Evolutionary conservation across 1,140 invertebrate genomes (phyloP), one percentile per base, ranked within the genome.

Genomic region (Trichonephila inaurata): DNA sequence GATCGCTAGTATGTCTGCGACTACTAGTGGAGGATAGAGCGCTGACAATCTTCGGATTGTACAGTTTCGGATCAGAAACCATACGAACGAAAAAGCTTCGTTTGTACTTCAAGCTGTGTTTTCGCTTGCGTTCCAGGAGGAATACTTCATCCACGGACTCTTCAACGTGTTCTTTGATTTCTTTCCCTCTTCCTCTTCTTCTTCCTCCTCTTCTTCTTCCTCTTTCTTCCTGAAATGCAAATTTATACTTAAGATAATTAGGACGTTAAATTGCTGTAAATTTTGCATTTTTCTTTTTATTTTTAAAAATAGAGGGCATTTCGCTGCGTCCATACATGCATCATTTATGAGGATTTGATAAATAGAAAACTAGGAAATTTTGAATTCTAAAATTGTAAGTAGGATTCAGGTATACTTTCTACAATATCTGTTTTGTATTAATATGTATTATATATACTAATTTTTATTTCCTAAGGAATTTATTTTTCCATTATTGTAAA

Each of bases 11-110:
- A 83, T 95, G 94, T 64, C 94, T 64, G 21, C 94, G 86, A 90
- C 86, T 91, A n/a, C 90, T 85, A 69, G 87, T 92, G 18, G 94
- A 94, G 18, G 95, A 95, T 2, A 95, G 92, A 5, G 95, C 95
- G 51, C 95, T 91, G 18, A 95, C 95, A 88, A 96, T 96, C 92
- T 97, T 98, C 24, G 98, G 98, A 96, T 99, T 98, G 96, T 99
- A 99, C 94, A 99, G 98, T 95, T 99, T 99, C 0, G 99, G 99
- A 96, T 99, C 99, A 94, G 96, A 97, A 40, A 97, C 98, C 99
- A 99, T 99, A 24, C 98, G 97, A 85, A 99, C 98, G 96, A 99
- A 99, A 96, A 99, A 98, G 44, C 98, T 99, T 58, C 99, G 96
- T 96, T 98, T 98, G 96, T 98, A 98, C 12, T 98, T 97, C 94